These are phyloP conservation scores for Centrocercus urophasianus DNA, from an alignment of 2,113 vertebrate genomes.

Conservation along the genomic window DNA sequence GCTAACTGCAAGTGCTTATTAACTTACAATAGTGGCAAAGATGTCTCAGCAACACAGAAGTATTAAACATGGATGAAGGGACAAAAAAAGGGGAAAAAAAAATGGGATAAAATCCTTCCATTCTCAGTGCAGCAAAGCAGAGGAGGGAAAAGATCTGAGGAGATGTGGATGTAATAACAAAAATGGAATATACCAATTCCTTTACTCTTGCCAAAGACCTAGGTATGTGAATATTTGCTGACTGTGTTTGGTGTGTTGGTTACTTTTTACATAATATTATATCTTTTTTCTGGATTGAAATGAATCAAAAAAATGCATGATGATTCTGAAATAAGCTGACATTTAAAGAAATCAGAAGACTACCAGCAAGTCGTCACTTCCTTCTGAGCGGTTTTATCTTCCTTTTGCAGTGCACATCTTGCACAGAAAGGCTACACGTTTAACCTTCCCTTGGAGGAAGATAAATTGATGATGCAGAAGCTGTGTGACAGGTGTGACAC, in stretches of 20 bases:
- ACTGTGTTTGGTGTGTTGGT: not conserved
- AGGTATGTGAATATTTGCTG: not conserved
- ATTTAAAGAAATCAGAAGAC: not conserved
- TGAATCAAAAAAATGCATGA: not conserved
- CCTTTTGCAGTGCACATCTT: not conserved
- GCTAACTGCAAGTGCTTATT: not conserved
- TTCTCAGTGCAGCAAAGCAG: not conserved
- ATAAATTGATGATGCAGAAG: not conserved
- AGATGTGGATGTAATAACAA: not conserved
- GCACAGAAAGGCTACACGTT: not conserved
- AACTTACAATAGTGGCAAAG: not conserved
- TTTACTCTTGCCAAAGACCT: not conserved
- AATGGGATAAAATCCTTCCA: not conserved
- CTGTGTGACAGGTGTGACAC: not conserved
- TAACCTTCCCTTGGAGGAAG: conserved; percentile 10
- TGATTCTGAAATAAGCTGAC: not conserved
- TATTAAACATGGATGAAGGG: not conserved
- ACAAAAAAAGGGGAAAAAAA: not conserved
- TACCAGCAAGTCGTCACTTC: not conserved
- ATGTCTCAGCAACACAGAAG: not conserved
- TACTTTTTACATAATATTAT: not conserved
- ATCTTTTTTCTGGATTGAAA: not conserved
- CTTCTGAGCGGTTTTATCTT: conserved; percentile 19
- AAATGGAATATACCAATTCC: not conserved
- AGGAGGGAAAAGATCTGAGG: not conserved